Conservation (phyloP, 2,113 vertebrate genomes). For the Arvicanthis niloticus region DNA sequence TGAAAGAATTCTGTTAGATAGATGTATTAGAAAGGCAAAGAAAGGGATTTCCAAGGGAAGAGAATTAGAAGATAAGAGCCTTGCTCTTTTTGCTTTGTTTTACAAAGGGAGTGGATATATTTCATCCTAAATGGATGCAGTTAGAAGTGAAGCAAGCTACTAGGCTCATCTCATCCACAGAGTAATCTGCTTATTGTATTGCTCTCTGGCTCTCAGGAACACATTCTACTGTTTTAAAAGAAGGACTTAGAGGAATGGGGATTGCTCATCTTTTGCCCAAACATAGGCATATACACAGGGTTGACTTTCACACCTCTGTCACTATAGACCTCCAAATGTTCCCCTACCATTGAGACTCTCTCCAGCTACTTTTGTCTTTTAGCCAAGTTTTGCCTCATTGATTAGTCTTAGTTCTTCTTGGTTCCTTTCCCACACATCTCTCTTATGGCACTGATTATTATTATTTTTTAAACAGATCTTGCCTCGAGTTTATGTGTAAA, state of each 20-base stretch:
- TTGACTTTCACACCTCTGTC: neutral
- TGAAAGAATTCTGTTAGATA: slow-evolving; percentile 55
- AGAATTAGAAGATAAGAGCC: neutral
- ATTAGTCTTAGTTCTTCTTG: neutral
- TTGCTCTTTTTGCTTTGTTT: neutral
- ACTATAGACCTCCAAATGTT: neutral
- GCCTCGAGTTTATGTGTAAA: no score
- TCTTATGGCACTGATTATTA: neutral
- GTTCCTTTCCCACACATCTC: slow-evolving; percentile 24
- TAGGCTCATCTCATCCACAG: neutral
- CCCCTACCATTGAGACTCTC: neutral
- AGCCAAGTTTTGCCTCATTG: neutral
- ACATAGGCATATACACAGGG: neutral
- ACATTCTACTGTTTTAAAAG: neutral
- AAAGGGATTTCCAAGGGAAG: slow-evolving; percentile 37
- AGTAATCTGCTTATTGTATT: slow-evolving; percentile 44
- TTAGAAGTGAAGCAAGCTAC: slow-evolving; percentile 41
- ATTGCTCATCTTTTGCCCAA: neutral
- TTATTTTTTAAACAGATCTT: no score
- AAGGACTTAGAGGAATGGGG: neutral
- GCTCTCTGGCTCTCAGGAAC: slow-evolving; percentile 11
- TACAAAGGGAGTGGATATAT: slow-evolving; percentile 27
- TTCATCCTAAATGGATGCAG: slow-evolving; percentile 55
- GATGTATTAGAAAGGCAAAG: neutral
- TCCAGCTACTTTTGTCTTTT: neutral